Conservation (phyloP, 2,888 invertebrate genomes). For the Lasioglossum villosulum region DNA sequence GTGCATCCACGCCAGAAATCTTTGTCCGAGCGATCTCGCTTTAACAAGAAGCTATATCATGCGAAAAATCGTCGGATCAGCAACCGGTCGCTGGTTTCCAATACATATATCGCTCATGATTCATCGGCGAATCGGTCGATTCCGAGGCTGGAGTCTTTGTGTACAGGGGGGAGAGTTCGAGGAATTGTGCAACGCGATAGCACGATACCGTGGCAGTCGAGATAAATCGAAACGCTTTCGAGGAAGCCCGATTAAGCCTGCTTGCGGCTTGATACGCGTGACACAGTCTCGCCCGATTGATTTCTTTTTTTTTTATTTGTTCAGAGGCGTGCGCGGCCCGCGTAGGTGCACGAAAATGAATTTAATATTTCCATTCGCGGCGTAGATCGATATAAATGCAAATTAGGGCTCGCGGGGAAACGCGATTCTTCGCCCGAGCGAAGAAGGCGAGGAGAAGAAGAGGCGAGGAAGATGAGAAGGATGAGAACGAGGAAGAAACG, state of each 20-base stretch:
- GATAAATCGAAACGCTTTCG: constrained; percentile 54
- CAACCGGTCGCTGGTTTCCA: not conserved
- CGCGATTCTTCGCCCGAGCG: constrained; percentile 47
- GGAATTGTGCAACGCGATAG: not conserved
- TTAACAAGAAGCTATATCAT: not conserved
- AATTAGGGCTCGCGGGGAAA: constrained; percentile 69
- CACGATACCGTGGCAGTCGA: constrained; percentile 2
- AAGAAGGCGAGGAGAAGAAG: not conserved
- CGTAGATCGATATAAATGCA: constrained; percentile 80
- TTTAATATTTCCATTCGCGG: constrained; percentile 77
- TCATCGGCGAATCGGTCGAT: not conserved
- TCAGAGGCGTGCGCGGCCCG: constrained; percentile 1
- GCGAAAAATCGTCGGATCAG: not conserved
- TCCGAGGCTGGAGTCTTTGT: not conserved
- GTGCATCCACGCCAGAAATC: not conserved
- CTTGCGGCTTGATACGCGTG: constrained; percentile 48
- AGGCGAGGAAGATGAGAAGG: not conserved
- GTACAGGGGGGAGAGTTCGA: not conserved
- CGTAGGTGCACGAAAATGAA: constrained; percentile 73
- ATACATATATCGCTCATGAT: not conserved
- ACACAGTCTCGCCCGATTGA: constrained; percentile 66
- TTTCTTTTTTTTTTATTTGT: constrained; percentile 36
- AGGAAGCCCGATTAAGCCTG: constrained; percentile 50
- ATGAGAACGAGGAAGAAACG: constrained; percentile 32
- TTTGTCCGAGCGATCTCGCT: not conserved